Evolutionary conservation across 2,797 vertebrate species (phyloP), one percentile per base, ranked within the genome.

Genomic region (Orientallactaga sibirica): DNA sequence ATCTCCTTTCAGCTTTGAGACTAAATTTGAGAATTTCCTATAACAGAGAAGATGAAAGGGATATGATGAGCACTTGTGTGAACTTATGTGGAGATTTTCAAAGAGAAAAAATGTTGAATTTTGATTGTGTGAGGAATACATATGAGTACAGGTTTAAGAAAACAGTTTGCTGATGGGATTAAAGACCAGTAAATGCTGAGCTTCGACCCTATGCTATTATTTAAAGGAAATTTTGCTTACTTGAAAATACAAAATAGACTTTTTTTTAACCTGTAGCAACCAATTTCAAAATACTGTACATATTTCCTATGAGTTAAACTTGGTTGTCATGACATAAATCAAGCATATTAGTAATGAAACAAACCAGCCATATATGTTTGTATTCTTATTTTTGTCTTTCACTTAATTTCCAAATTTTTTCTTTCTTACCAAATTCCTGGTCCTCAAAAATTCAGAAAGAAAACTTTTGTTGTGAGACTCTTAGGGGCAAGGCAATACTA

Each of bases 221-320:
- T 86, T 78, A 88, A 95, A 96, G 77, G 24, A 52, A 93, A 55
- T 91, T 92, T 87, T 94, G 76, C 80, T 96, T 91, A 79, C n/a
- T 97, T 94, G 64, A 88, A 95, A 93, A 93, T 3, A 24, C 22
- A 77, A 91, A 95, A 66, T 48, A 93, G 90, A 86, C 37, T 78
- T 92, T 75, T 75, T 88, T 87, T 81, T 92, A 88, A 92, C 73
- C 33, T 86, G 81, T 37, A 85, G n/a, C 25, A 88, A 80, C 79
- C 86, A 96, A 84, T 67, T 93, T 86, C 77, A n/a, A 95, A 94
- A 93, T 89, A 84, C n/a, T 92, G 24, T 81, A 91, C 64, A 76
- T 92, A 81, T 88, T 95, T 95, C 52, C 41, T 15, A 16, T 48
- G 81, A 90, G 41, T 33, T 86, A 93, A 91, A 87, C 41, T 68